Base-by-base conservation (phyloP, 1,140 invertebrate species). In the Choristoneura fumiferana region DNA sequence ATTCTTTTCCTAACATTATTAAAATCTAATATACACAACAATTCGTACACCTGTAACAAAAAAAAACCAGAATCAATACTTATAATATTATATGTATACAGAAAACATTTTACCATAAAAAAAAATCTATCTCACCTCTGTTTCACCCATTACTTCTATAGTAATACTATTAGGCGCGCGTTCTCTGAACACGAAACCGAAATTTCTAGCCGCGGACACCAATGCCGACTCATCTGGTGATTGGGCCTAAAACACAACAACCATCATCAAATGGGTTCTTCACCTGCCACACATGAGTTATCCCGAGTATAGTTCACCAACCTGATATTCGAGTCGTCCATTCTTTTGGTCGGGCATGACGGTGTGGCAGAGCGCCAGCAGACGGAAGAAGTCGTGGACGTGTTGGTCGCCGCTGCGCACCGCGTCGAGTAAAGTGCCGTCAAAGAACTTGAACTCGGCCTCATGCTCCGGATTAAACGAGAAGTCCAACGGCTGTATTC, bases 1-100 rank as follows among this genome's bases (percentile, higher is more conserved):
- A 99, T 99, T 87, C 98, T 92, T 92, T 99, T 99, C 60, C 98
- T 92, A 66, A 98, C 95, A 91, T 99, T 99, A 91, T 99, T 99
- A 86, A 99, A 99, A 91, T 99, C 98, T 60, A 99, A 92, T 85
- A 99, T 99, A 88, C 97, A 97, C 40, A 99, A 91, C 43, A 99
- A 91, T 82, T 99, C 98, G 87, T 99, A 90, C 79, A 84, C 85
- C 85, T 92, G 76, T 34, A 84, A 85, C 54, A 60, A 75, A 60
- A 75, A 57, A 70, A 58, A 54, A 54, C 54, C 56, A 36, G 55
- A 59, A 52, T 18, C 40, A 13, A 52, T 17, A 12, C 6, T 29
- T 6, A 29, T 29, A n/a, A n/a, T n/a, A n/a, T n/a, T n/a, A n/a
- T n/a, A n/a, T n/a, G n/a, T n/a, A n/a, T n/a, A n/a, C n/a, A n/a